Evolutionary conservation across 92 coral and sea anemone species (phyloP).

Genomic region (Phenganax stokvisi): DNA sequence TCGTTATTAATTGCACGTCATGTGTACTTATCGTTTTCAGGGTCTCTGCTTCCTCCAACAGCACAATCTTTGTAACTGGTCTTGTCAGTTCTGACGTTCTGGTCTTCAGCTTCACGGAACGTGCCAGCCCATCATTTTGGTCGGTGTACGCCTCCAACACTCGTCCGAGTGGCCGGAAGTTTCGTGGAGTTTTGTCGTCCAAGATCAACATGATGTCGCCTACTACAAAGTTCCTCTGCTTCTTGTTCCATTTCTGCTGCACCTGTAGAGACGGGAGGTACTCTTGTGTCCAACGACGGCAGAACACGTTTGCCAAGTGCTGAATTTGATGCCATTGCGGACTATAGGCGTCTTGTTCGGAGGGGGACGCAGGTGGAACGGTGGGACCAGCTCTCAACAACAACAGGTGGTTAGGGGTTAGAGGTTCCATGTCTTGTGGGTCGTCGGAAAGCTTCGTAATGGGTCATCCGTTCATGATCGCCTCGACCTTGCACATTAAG

Average conservation of each 20-base stretch:
- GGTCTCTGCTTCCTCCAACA: not conserved
- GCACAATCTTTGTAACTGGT: not conserved
- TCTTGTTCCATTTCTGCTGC: not conserved
- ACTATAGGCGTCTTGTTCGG: not conserved
- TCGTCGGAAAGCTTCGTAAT: not conserved
- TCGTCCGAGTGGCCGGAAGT: not conserved
- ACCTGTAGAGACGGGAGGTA: not conserved
- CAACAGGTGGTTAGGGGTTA: not conserved
- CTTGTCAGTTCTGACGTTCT: too few species aligned
- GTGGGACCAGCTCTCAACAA: conserved; percentile 1
- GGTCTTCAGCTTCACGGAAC: not conserved
- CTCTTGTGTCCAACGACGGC: not conserved
- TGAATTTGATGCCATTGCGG: not conserved
- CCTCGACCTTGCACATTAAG: too few species aligned
- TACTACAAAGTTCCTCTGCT: not conserved
- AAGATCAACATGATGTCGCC: not conserved
- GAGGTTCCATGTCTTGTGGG: not conserved
- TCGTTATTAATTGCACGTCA: not conserved
- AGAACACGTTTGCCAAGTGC: not conserved
- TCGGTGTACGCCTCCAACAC: not conserved
- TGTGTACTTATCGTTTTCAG: not conserved
- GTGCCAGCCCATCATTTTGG: not conserved
- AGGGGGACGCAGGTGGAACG: not conserved
- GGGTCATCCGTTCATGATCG: not conserved
- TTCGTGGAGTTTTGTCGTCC: conserved; percentile 1